phyloP scores from a whole-genome alignment of 2,113 vertebrate genomes.

The Henicopernis longicauda region DNA sequence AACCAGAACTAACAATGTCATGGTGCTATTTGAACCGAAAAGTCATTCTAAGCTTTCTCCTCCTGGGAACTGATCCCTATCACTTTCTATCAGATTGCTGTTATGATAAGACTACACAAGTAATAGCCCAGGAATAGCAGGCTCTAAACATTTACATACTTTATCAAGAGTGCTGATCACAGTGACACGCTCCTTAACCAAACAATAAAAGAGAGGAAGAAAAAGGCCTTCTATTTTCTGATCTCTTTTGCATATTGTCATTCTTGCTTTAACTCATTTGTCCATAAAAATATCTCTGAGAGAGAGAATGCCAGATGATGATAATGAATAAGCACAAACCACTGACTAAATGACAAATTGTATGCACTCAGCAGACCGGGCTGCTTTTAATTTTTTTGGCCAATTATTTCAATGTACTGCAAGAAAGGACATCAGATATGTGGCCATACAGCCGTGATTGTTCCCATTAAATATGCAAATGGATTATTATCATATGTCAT shows the following conservation, averaged over 20 bases:
- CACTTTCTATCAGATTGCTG: slow-evolving; percentile 13
- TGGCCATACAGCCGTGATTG: not conserved
- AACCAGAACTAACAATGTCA: slow-evolving; percentile 20
- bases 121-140: slow-evolving; percentile 6
- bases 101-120: not conserved
- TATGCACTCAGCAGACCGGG: slow-evolving; percentile 1
- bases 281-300: not conserved
- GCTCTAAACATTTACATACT: slow-evolving; percentile 47
- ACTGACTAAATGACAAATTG: slow-evolving; percentile 35
- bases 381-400: not conserved
- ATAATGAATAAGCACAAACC: slow-evolving; percentile 36
- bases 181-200: not conserved
- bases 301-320: not conserved
- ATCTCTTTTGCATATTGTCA: slow-evolving; percentile 35
- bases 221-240: slow-evolving; percentile 1
- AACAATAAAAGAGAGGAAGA: not conserved
- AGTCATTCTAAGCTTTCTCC: slow-evolving; percentile 4
- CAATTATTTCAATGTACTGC: slow-evolving; percentile 45
- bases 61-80: slow-evolving; percentile 28
- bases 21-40: slow-evolving; percentile 15
- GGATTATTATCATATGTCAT: slow-evolving; percentile 30
- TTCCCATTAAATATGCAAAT: slow-evolving; percentile 44
- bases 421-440: slow-evolving; percentile 19
- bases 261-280: slow-evolving; percentile 29
- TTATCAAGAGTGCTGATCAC: slow-evolving; percentile 42